Evolutionary conservation across 2,113 vertebrate species (phyloP).

Genomic region (Trachemys scripta): DNA sequence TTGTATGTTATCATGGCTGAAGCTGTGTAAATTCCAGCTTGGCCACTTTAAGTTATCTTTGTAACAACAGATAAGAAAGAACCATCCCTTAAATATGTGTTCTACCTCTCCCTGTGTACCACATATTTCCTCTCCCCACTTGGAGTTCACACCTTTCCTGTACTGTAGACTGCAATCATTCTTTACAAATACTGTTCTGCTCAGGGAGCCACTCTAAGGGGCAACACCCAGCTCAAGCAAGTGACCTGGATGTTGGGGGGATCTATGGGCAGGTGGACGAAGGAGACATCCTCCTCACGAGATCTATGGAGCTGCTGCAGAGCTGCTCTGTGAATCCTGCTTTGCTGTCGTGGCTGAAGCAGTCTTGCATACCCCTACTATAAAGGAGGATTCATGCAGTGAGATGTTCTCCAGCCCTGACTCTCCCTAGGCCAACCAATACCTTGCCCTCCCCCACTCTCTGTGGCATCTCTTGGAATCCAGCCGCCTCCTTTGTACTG

Average conservation of each 20-base stretch:
- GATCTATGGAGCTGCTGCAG: neutral
- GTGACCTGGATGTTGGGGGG: neutral
- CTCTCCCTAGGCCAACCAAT: neutral
- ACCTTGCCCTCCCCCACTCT: neutral
- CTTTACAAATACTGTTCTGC: neutral
- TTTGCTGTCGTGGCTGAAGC: neutral
- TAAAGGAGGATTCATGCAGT: neutral
- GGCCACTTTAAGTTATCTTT: neutral
- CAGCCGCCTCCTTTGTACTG: neutral
- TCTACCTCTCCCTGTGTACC: neutral
- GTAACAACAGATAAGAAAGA: neutral
- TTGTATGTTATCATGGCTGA: neutral
- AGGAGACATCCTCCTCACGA: neutral
- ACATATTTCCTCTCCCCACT: neutral
- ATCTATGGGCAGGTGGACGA: neutral
- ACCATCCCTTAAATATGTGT: neutral
- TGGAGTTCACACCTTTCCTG: neutral
- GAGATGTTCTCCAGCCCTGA: neutral
- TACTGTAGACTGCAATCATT: fast-evolving
- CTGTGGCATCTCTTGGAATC: neutral
- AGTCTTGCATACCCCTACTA: neutral
- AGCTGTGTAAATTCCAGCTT: neutral
- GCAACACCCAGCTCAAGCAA: neutral
- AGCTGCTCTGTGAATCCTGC: neutral
- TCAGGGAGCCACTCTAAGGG: neutral